Evolutionary conservation across 2,888 invertebrate genomes (phyloP).

Genomic region (Macrophya annulata): DNA sequence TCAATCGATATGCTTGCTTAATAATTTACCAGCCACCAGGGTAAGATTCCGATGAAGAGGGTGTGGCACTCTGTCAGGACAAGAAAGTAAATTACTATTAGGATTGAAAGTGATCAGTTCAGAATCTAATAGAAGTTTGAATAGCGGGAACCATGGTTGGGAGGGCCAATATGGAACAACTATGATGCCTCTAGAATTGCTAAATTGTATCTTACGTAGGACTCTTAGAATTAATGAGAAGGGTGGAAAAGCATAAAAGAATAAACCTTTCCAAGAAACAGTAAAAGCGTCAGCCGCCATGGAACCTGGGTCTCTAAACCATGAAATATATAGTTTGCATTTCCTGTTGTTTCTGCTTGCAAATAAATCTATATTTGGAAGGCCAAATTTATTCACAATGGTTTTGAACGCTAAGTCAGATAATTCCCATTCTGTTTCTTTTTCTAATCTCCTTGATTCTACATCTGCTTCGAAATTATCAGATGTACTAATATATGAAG

Average conservation of each 20-base stretch:
- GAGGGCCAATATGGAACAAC: slow-evolving; percentile 62
- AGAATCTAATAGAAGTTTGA: slow-evolving; percentile 52
- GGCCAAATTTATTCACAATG: slow-evolving; percentile 44
- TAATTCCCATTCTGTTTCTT: slow-evolving; percentile 59
- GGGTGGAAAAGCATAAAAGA: slow-evolving; percentile 63
- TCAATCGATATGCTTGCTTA: background rate
- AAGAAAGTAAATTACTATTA: slow-evolving; percentile 17
- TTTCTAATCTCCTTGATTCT: slow-evolving; percentile 59
- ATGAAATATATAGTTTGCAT: slow-evolving; percentile 62
- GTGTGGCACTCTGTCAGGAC: slow-evolving; percentile 50
- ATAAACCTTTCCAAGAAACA: slow-evolving; percentile 31
- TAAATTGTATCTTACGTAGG: slow-evolving; percentile 59
- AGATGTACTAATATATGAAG: slow-evolving; percentile 10
- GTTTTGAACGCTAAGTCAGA: slow-evolving; percentile 44
- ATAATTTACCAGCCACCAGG: slow-evolving; percentile 37
- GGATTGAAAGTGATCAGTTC: slow-evolving; percentile 59
- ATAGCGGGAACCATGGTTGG: slow-evolving; percentile 61
- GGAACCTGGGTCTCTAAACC: slow-evolving; percentile 60
- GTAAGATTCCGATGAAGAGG: slow-evolving; percentile 47
- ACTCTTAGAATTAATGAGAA: slow-evolving; percentile 59
- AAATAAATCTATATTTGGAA: slow-evolving; percentile 62
- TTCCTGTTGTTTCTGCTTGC: slow-evolving; percentile 61
- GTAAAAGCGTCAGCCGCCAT: slow-evolving; percentile 62
- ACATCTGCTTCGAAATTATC: slow-evolving; percentile 51
- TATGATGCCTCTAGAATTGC: slow-evolving; percentile 57